A percentile compares a stretch with the other conserved stretches of the same genome.
These are phyloP conservation scores for Hyperopisus bebe DNA, from an alignment of 2,113 vertebrate species.

Conservation along the genomic window DNA sequence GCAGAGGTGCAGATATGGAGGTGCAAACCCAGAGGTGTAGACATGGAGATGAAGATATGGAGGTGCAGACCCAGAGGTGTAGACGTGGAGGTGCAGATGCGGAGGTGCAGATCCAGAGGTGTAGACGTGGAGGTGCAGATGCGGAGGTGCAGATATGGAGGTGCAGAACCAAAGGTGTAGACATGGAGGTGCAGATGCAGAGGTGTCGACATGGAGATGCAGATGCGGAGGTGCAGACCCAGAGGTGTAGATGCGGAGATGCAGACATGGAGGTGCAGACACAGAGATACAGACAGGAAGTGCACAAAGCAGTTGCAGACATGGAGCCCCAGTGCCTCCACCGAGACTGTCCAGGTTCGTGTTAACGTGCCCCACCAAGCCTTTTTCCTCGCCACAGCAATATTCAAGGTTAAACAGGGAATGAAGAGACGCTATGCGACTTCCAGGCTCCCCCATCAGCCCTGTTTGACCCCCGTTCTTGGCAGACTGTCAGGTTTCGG, in stretches of 20 bases:
- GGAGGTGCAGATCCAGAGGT: no score
- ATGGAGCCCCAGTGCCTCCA: neutral
- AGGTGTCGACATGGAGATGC: no score
- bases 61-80: no score
- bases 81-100: no score
- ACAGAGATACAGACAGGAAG: neutral
- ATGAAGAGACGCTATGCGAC: neutral
- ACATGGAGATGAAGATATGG: no score
- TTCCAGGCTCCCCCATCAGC: neutral
- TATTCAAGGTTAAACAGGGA: neutral
- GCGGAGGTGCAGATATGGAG: no score
- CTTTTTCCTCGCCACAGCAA: neutral
- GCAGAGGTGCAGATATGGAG: no score
- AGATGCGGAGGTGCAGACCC: neutral
- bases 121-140: no score
- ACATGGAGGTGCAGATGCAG: no score
- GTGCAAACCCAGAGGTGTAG: no score
- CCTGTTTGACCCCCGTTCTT: neutral
- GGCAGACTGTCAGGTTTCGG: neutral
- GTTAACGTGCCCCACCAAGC: neutral
- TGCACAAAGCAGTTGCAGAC: neutral
- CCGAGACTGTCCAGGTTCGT: neutral
- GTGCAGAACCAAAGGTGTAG: no score
- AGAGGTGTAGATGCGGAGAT: neutral
- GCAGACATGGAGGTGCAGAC: neutral